Conservation (phyloP, 2,113 vertebrate species). For the Rhipidura dahli region DNA sequence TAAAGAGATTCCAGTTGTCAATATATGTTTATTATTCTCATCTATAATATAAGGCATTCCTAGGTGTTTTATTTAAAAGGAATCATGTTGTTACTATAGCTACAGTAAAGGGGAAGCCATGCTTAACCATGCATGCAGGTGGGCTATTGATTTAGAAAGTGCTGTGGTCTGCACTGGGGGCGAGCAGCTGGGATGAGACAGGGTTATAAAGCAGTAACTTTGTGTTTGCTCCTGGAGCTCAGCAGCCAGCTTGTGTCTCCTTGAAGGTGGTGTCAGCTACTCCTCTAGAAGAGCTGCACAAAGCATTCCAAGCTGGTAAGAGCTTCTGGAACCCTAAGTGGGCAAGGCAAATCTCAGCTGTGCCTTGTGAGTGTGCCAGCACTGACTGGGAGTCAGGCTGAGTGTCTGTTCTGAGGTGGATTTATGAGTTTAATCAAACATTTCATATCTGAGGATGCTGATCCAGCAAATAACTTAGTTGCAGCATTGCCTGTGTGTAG, state of each 20-base stretch:
- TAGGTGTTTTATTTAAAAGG: background rate
- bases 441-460: background rate
- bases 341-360: background rate
- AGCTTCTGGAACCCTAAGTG: accelerated
- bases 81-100: background rate
- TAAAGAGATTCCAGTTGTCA: background rate
- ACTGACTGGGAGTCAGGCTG: background rate
- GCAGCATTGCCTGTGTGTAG: background rate
- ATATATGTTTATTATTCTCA: background rate
- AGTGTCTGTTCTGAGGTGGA: background rate
- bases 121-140: background rate
- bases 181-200: background rate
- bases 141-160: background rate
- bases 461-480: background rate
- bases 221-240: background rate
- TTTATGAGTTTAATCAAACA: constrained; percentile 18
- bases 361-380: background rate
- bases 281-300: background rate
- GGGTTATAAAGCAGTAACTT: background rate
- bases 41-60: background rate
- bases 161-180: background rate
- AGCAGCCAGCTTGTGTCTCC: background rate
- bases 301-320: background rate
- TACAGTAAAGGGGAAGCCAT: background rate
- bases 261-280: background rate